phyloP scores from a whole-genome alignment of 23 tunicate genomes.

The Trididemnum clinides region DNA sequence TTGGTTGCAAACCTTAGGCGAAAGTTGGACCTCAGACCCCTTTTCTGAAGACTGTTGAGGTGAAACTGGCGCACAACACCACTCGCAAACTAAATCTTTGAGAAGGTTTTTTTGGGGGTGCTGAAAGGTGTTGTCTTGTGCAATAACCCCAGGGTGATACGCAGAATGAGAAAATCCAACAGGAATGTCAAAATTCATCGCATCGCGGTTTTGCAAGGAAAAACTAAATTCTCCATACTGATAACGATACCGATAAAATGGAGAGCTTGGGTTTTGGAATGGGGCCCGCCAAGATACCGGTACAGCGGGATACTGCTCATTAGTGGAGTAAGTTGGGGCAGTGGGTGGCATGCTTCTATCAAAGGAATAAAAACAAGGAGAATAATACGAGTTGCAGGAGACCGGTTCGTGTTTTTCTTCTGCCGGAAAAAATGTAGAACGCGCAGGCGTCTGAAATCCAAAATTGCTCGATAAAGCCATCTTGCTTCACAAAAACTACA shows the following conservation, averaged over 20 bases:
- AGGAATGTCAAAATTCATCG: constrained; percentile 53
- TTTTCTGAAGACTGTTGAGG: not conserved
- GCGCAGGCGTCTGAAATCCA: not conserved
- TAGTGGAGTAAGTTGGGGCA: not conserved
- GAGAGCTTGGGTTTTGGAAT: not conserved
- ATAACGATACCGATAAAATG: constrained; percentile 28
- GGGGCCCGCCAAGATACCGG: not conserved
- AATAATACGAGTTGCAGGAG: no score
- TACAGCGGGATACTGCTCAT: not conserved
- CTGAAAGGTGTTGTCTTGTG: constrained; percentile 33
- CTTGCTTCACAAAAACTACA: not conserved
- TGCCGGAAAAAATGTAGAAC: no score
- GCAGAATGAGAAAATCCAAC: constrained; percentile 33
- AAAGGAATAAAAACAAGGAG: no score
- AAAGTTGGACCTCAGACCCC: no score
- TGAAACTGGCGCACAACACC: constrained; percentile 23
- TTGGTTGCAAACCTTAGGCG: constrained; percentile 72
- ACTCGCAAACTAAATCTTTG: constrained; percentile 42
- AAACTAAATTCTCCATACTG: constrained; percentile 38
- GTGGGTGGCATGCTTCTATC: no score
- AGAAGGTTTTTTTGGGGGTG: constrained; percentile 56
- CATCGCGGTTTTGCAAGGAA: not conserved
- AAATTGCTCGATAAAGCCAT: not conserved
- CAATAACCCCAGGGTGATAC: not conserved
- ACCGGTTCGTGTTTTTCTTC: no score